Conservation (phyloP, 2,888 invertebrate genomes). For the Protophormia terraenovae region DNA sequence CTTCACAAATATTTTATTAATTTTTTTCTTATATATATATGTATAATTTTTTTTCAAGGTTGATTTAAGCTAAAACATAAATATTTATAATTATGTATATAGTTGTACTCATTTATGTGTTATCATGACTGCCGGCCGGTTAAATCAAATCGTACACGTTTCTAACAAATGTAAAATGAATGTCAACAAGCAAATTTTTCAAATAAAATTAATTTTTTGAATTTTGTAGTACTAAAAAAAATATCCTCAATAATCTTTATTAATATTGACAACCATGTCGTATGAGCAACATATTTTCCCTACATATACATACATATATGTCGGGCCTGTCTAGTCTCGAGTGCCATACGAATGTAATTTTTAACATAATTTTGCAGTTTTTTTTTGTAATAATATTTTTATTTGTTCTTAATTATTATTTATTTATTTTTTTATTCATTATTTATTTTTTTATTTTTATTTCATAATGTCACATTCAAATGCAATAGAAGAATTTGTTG, state of each 20-base stretch:
- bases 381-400: too few species aligned
- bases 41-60: conserved; percentile 11
- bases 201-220: not conserved
- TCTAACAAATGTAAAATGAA: conserved; percentile 11
- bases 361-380: not conserved
- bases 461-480: conserved; percentile 39
- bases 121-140: conserved; percentile 56
- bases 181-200: conserved; percentile 4
- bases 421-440: not conserved
- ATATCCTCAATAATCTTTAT: conserved; percentile 34
- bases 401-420: conserved; percentile 1
- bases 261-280: conserved; percentile 54
- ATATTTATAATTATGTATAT: not conserved
- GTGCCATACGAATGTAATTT: not conserved
- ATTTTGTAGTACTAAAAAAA: not conserved
- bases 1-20: conserved; percentile 17
- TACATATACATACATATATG: conserved; percentile 10
- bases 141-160: not conserved
- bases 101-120: not conserved
- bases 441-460: not conserved
- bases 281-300: conserved; percentile 32
- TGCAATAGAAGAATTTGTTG: conserved; percentile 47
- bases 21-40: too few species aligned
- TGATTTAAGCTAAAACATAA: not conserved
- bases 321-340: conserved; percentile 31